Percentiles rank a stretch among this genome's conserved stretches.
Conservation (phyloP, 2,888 invertebrate genomes). For the Poecilus cupreus region DNA sequence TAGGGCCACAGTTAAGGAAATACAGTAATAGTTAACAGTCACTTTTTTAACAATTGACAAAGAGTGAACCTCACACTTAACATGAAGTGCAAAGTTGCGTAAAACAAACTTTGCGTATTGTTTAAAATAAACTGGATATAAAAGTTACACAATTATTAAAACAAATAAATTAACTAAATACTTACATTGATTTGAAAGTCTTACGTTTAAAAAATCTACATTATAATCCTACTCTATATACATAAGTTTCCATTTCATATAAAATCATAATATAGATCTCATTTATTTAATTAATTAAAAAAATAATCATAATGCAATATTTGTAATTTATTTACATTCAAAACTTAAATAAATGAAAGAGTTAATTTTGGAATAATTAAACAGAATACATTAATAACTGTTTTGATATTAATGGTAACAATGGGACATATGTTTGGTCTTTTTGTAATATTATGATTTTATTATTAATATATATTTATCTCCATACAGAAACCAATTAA, state of each 20-base stretch:
- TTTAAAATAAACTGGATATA: neutral
- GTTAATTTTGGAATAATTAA: neutral
- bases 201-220: conserved; percentile 42
- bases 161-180: conserved; percentile 40
- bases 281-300: conserved; percentile 4
- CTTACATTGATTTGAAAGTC: neutral
- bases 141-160: conserved; percentile 9
- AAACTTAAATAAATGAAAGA: no score
- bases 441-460: conserved; percentile 2
- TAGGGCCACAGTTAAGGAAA: conserved; percentile 10
- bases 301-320: neutral
- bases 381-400: no score
- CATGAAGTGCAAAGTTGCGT: conserved; percentile 14
- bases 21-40: conserved; percentile 3
- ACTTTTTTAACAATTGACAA: conserved; percentile 28
- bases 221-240: conserved; percentile 1
- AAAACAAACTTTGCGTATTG: neutral
- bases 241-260: conserved; percentile 7
- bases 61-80: conserved; percentile 22
- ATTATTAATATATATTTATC: conserved; percentile 8
- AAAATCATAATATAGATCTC: conserved; percentile 11
- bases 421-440: neutral
- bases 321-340: neutral
- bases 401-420: no score
- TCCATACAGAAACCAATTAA: neutral